Base-by-base conservation (phyloP, 2,888 invertebrate genomes). In the Carcina quercana region DNA sequence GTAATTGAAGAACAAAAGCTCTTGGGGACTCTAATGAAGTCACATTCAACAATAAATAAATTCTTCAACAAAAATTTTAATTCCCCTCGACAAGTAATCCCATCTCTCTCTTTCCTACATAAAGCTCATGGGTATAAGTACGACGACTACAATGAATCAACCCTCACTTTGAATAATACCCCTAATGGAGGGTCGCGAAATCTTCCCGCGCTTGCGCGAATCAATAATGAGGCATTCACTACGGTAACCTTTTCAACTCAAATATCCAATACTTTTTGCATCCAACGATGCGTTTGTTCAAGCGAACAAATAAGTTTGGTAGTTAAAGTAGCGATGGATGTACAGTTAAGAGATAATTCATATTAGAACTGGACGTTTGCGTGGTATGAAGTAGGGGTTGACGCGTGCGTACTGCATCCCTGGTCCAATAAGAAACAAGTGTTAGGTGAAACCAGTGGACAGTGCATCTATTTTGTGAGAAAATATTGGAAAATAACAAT, bases 391-490 rank as follows among this genome's bases (percentile, higher is more conserved):
- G 65, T 69, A 51, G 15, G 30, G 31, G 17, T 35, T 51, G 61
- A 65, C 80, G 82, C 78, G 50, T 79, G 82, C 82, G 82, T 72
- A 43, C 59, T 64, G 63, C 69, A 65, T 76, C 75, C 59, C 17
- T 69, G 75, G 66, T 71, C 72, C 79, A 72, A 57, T 51, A 43
- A 45, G 50, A 51, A 61, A 53, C 75, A 78, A 79, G 76, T 79
- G 73, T 70, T 69, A 69, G 49, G 39, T 42, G 59, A 68, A 59
- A 61, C 52, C 47, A 45, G 51, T 56, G 68, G 59, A 68, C 68
- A 72, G 72, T 74, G 72, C 57, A 66, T 59, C 60, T 59, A 54
- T 76, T 70, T 74, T 69, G 59, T 55, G 59, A 41, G 50, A 63
- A 63, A 55, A 43, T n/a, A n/a, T 50, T 34, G 32, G 42, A 49